Percentiles rank a stretch among this genome's conserved stretches.
phyloP scores from a whole-genome alignment of 1,140 invertebrate genomes.

The Argopecten irradians region DNA sequence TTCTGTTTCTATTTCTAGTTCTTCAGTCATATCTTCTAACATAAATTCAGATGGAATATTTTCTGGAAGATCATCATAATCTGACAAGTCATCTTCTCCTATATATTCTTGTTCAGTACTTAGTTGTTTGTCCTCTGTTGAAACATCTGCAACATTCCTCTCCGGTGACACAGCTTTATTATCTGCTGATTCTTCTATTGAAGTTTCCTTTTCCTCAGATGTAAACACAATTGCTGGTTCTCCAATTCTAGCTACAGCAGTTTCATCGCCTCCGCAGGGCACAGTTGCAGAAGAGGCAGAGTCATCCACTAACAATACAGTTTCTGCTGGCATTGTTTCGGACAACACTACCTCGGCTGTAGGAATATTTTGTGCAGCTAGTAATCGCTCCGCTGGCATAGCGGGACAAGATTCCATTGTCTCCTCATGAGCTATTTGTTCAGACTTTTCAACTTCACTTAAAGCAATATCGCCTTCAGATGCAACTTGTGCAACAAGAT shows the following conservation, averaged over 20 bases:
- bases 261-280: background rate
- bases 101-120: background rate
- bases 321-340: background rate
- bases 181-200: background rate
- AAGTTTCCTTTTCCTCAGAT: background rate
- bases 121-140: background rate
- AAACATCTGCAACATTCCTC: background rate
- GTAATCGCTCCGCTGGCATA: background rate
- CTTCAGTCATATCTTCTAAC: background rate
- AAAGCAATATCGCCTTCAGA: background rate
- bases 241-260: background rate
- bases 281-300: background rate
- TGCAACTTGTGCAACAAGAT: background rate
- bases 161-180: background rate
- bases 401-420: background rate
- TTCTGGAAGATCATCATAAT: background rate
- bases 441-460: background rate
- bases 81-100: background rate
- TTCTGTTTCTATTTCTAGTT: background rate
- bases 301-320: background rate
- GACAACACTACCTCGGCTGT: background rate
- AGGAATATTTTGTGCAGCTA: background rate
- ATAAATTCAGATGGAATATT: background rate
- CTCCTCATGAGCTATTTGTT: background rate
- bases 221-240: background rate